Percentiles rank a stretch among this genome's conserved stretches.
phyloP scores from a whole-genome alignment of 2,888 invertebrate species.

The Tribolium freemani region DNA sequence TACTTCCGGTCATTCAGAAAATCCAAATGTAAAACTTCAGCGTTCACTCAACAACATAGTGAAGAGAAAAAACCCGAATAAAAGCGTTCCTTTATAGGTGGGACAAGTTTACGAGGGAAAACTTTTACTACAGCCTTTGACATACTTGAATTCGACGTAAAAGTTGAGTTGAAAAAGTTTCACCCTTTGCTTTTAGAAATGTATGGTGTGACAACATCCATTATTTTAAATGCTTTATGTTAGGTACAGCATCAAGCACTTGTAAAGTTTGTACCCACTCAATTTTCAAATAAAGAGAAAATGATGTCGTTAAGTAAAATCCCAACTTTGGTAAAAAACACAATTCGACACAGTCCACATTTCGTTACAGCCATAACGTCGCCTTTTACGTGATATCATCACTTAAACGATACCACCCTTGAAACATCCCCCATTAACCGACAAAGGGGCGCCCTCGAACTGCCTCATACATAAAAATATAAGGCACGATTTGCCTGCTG shows the following conservation, averaged over 20 bases:
- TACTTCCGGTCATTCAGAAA: constrained; percentile 5
- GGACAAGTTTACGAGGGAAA: constrained; percentile 16
- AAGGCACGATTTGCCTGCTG: constrained; percentile 12
- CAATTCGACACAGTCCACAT: constrained; percentile 19
- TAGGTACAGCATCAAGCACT: neutral
- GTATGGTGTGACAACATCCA: neutral
- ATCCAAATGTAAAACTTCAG: neutral
- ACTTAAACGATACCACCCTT: constrained; percentile 20
- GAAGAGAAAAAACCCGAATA: neutral
- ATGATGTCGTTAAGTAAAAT: constrained; percentile 8
- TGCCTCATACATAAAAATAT: constrained; percentile 31
- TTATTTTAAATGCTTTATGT: neutral
- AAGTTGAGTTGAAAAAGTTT: neutral
- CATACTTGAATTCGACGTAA: constrained; percentile 5
- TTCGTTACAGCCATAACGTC: constrained; percentile 3
- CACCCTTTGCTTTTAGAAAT: neutral
- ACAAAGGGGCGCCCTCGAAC: constrained; percentile 10
- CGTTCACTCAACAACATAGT: neutral
- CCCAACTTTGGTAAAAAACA: constrained; percentile 2
- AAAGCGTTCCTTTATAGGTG: constrained; percentile 4
- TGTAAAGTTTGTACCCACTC: neutral
- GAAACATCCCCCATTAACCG: constrained; percentile 19
- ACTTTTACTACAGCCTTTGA: constrained; percentile 15
- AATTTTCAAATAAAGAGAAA: constrained; percentile 1
- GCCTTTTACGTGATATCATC: constrained; percentile 30